Percentiles rank a stretch among this genome's conserved stretches.
Conservation (phyloP, 1,140 invertebrate genomes). For the Nylanderia fulva region DNA sequence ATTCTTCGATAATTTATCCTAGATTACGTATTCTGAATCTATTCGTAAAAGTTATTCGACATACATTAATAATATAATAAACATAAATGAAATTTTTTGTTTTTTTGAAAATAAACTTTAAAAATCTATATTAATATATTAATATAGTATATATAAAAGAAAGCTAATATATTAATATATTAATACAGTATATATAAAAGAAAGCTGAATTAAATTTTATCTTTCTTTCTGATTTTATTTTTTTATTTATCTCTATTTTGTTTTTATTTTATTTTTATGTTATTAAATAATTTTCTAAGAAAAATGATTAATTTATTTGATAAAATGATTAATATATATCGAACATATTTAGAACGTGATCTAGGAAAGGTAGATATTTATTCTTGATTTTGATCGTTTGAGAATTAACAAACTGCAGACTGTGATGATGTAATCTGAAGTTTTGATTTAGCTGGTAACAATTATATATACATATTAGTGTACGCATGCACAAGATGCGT, state of each 20-base stretch:
- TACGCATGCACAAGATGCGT: constrained; percentile 28
- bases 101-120: too few species aligned
- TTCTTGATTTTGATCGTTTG: constrained; percentile 47
- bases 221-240: background rate
- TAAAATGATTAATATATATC: too few species aligned
- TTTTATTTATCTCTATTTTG: background rate
- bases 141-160: too few species aligned
- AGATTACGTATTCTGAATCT: constrained; percentile 3
- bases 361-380: background rate
- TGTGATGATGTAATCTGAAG: constrained; percentile 78
- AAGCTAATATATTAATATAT: too few species aligned
- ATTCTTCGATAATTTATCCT: constrained; percentile 28
- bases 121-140: too few species aligned
- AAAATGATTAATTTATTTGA: background rate
- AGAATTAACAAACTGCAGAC: constrained; percentile 64
- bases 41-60: background rate
- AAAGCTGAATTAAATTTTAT: background rate
- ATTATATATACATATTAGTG: constrained; percentile 51
- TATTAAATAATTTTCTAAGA: background rate
- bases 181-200: too few species aligned
- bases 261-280: background rate
- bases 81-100: too few species aligned
- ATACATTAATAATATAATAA: too few species aligned
- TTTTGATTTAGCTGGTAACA: constrained; percentile 70
- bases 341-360: constrained; percentile 10